Conservation (phyloP, 1,140 invertebrate genomes). For the Musca domestica region DNA sequence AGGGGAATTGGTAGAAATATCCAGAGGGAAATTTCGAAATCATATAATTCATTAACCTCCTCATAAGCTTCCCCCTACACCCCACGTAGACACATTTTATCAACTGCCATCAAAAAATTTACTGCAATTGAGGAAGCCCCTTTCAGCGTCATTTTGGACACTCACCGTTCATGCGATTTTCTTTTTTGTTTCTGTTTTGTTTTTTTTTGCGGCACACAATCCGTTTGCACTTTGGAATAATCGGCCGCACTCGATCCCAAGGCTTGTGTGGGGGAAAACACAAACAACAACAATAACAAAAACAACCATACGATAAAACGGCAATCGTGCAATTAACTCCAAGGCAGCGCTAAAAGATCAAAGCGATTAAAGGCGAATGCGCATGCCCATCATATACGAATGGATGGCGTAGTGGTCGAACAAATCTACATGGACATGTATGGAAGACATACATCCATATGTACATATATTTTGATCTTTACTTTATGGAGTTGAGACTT, state of each 20-base stretch:
- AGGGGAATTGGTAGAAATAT: too few species aligned
- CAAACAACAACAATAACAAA: constrained; percentile 25
- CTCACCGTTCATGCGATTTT: constrained; percentile 3
- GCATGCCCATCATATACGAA: constrained; percentile 13
- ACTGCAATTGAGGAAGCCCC: background rate
- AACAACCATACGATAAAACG: constrained; percentile 38
- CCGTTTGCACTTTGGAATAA: constrained; percentile 24
- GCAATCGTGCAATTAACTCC: constrained; percentile 53
- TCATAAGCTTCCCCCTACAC: too few species aligned
- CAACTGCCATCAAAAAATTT: background rate
- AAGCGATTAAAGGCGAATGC: constrained; percentile 49
- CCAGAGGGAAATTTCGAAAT: too few species aligned
- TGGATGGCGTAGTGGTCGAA: too few species aligned
- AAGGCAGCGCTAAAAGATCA: constrained; percentile 47
- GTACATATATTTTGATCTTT: too few species aligned
- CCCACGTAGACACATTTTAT: background rate
- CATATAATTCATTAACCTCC: too few species aligned
- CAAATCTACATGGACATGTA: too few species aligned
- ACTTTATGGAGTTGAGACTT: too few species aligned
- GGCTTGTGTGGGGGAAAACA: background rate
- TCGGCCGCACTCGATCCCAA: constrained; percentile 25
- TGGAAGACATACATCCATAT: too few species aligned
- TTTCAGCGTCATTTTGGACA: background rate
- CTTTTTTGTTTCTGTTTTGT: constrained; percentile 7
- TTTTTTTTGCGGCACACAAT: background rate